These are phyloP conservation scores for Pseudoips prasinana DNA, from an alignment of 2,888 invertebrate genomes.

Conservation along the genomic window DNA sequence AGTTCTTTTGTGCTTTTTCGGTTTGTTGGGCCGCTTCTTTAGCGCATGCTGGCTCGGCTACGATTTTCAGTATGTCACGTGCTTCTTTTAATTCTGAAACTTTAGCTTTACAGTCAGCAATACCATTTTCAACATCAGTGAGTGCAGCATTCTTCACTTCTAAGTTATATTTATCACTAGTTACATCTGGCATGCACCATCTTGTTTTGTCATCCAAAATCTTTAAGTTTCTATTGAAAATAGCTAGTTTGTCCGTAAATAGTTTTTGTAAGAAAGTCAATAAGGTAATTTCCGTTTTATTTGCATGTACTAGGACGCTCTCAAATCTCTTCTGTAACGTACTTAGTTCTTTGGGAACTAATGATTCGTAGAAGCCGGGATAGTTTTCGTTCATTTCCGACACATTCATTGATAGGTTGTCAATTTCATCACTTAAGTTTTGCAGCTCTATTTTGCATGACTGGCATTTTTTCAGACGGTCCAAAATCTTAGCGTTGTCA, in stretches of 20 bases:
- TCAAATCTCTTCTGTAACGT: slow-evolving; percentile 92
- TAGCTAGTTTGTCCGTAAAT: slow-evolving; percentile 91
- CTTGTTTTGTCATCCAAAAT: slow-evolving; percentile 93
- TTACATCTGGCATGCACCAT: slow-evolving; percentile 95
- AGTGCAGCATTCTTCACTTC: slow-evolving; percentile 94
- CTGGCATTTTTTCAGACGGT: slow-evolving; percentile 89
- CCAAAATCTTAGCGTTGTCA: slow-evolving; percentile 91
- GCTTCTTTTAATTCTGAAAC: slow-evolving; percentile 87
- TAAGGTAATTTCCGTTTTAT: slow-evolving; percentile 90
- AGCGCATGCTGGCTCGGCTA: slow-evolving; percentile 87
- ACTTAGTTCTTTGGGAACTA: slow-evolving; percentile 90
- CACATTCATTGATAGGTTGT: slow-evolving; percentile 85
- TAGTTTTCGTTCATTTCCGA: slow-evolving; percentile 87
- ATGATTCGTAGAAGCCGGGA: slow-evolving; percentile 89
- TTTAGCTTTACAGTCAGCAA: slow-evolving; percentile 86
- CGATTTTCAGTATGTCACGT: slow-evolving; percentile 85
- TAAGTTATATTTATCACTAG: slow-evolving; percentile 94
- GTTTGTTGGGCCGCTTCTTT: slow-evolving; percentile 86
- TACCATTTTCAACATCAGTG: slow-evolving; percentile 87
- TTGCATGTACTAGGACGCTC: slow-evolving; percentile 88
- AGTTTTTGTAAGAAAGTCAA: slow-evolving; percentile 92
- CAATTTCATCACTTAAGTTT: slow-evolving; percentile 85
- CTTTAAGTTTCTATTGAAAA: slow-evolving; percentile 89
- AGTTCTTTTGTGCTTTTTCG: slow-evolving; percentile 85
- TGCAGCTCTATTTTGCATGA: slow-evolving; percentile 87